Percentiles rank a stretch among this genome's conserved stretches.
Evolutionary conservation across 2,888 invertebrate genomes (phyloP).

Genomic region (Cosmopolites sordidus): DNA sequence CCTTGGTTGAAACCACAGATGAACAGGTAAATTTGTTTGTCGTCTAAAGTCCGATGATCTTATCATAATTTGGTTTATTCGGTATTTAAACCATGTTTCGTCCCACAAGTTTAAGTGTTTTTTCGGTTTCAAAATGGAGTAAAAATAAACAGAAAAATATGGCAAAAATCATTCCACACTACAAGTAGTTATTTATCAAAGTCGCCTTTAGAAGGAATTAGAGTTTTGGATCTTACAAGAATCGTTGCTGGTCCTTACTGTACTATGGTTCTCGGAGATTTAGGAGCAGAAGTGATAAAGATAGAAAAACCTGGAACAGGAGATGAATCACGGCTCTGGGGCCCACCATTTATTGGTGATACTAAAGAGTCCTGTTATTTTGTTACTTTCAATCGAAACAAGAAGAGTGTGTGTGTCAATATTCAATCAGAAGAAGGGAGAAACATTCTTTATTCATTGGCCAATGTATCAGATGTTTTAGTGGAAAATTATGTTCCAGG

Average conservation of each 20-base stretch:
- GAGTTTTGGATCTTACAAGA: slow-evolving; percentile 75
- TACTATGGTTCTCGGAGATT: slow-evolving; percentile 87
- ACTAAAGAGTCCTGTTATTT: slow-evolving; percentile 75
- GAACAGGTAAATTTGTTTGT: slow-evolving; percentile 39
- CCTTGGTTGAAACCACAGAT: slow-evolving; percentile 40
- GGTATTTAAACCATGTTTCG: slow-evolving; percentile 9
- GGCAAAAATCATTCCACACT: slow-evolving; percentile 8
- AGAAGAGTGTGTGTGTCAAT: slow-evolving; percentile 86
- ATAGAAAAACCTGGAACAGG: slow-evolving; percentile 79
- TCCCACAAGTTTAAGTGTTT: not conserved
- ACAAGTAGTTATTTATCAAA: slow-evolving; percentile 17
- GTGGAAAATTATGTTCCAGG: slow-evolving; percentile 95
- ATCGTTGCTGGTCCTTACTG: slow-evolving; percentile 93
- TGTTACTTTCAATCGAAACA: slow-evolving; percentile 86
- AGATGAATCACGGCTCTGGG: slow-evolving; percentile 91
- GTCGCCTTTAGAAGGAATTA: slow-evolving; percentile 65
- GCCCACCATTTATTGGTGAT: slow-evolving; percentile 76
- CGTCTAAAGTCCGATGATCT: not conserved
- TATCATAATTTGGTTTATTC: no score
- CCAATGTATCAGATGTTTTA: slow-evolving; percentile 75
- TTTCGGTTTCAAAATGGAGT: not conserved
- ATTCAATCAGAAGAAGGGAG: slow-evolving; percentile 66
- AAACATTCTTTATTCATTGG: slow-evolving; percentile 66
- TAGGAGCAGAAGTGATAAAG: slow-evolving; percentile 91
- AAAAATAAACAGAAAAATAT: slow-evolving; percentile 2